These are phyloP conservation scores for Stegodyphus dumicola DNA, from an alignment of 1,140 invertebrate species.

Conservation along the genomic window DNA sequence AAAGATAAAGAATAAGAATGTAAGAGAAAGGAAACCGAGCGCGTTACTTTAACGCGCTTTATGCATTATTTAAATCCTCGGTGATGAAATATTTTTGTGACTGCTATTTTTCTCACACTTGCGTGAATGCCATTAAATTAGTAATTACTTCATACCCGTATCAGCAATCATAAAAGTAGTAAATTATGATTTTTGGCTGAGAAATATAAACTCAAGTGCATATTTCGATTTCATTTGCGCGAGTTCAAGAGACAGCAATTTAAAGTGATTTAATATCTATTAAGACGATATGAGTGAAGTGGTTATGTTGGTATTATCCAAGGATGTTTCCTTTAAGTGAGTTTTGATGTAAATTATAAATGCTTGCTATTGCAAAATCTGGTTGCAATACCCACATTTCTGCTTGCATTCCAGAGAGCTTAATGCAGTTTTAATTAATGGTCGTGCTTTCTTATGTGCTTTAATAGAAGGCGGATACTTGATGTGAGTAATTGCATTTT, in stretches of 20 bases:
- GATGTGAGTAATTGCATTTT: too few species aligned
- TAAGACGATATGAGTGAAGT: not conserved
- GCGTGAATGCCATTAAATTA: not conserved
- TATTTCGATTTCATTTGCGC: not conserved
- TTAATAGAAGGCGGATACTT: too few species aligned
- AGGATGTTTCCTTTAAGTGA: not conserved
- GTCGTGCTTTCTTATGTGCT: not conserved
- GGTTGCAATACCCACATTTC: not conserved
- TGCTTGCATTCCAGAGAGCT: not conserved
- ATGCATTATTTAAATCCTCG: not conserved
- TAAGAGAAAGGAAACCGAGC: not conserved
- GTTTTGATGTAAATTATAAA: not conserved
- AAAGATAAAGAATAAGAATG: not conserved
- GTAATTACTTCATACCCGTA: not conserved
- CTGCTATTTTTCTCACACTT: not conserved
- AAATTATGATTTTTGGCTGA: not conserved
- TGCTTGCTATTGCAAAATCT: not conserved
- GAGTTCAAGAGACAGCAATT: not conserved
- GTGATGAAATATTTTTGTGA: not conserved
- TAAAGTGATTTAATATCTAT: constrained; percentile 9
- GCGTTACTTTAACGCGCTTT: not conserved
- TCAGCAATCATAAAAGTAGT: not conserved
- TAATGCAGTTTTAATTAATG: constrained; percentile 9
- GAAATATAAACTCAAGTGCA: not conserved
- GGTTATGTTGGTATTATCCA: not conserved